phyloP scores from a whole-genome alignment of 1,140 invertebrate species.

The Euschistus heros region DNA sequence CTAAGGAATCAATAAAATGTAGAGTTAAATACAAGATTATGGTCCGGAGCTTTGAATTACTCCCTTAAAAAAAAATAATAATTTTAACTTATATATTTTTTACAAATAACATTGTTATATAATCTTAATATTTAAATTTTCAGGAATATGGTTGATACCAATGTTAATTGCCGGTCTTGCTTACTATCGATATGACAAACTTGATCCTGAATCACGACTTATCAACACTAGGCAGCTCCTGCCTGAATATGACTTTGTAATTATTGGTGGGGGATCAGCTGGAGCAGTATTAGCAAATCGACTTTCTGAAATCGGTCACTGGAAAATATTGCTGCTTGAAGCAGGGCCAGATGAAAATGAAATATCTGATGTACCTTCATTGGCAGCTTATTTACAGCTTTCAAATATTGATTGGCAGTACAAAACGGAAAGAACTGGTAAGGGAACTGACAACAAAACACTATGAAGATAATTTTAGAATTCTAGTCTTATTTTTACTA shows the following conservation, averaged over 20 bases:
- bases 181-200: conserved; percentile 66
- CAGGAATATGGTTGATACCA: conserved; percentile 69
- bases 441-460: conserved; percentile 32
- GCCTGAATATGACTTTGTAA: conserved; percentile 71
- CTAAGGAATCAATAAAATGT: too few species aligned
- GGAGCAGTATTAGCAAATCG: conserved; percentile 87
- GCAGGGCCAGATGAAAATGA: conserved; percentile 87
- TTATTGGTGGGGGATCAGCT: conserved; percentile 84
- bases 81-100: background rate
- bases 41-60: background rate
- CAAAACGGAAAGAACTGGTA: conserved; percentile 74
- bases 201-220: conserved; percentile 65
- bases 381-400: conserved; percentile 77
- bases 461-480: too few species aligned
- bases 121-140: conserved; percentile 23
- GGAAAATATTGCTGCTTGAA: conserved; percentile 79
- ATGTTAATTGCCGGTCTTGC: conserved; percentile 67
- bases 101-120: background rate
- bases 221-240: conserved; percentile 44
- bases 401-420: conserved; percentile 86
- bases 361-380: conserved; percentile 75
- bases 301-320: conserved; percentile 62
- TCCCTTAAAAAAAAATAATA: conserved; percentile 1
- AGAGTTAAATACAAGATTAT: too few species aligned
- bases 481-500: too few species aligned